phyloP scores from a whole-genome alignment of 2,113 vertebrate species.

The Channa argus region DNA sequence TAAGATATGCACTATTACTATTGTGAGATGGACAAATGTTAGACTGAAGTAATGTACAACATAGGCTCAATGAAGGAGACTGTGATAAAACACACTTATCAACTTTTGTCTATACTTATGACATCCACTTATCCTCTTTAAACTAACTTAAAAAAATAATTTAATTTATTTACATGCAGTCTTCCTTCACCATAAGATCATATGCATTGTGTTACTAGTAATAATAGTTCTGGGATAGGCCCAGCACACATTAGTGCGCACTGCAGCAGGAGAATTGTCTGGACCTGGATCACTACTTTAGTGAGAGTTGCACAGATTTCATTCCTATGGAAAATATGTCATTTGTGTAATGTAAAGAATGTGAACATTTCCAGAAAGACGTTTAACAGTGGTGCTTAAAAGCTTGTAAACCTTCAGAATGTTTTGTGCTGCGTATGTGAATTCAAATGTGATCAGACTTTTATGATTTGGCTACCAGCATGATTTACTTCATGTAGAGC shows the following conservation, averaged over 20 bases:
- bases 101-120: background rate
- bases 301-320: background rate
- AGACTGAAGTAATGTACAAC: background rate
- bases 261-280: background rate
- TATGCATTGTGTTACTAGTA: background rate
- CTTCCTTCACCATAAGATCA: background rate
- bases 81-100: background rate
- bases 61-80: background rate
- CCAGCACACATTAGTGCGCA: too few species aligned
- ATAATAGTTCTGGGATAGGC: background rate
- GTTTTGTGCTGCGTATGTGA: too few species aligned
- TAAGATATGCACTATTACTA: background rate
- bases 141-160: background rate
- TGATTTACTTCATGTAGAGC: too few species aligned
- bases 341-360: too few species aligned
- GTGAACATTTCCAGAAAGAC: too few species aligned
- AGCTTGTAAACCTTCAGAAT: too few species aligned
- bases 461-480: too few species aligned
- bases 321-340: background rate
- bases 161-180: background rate
- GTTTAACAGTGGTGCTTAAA: too few species aligned
- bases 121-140: background rate
- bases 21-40: background rate
- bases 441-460: too few species aligned
- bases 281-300: background rate